Evolutionary conservation across 1,140 invertebrate genomes (phyloP).

Genomic region (Charaxes varanes): DNA sequence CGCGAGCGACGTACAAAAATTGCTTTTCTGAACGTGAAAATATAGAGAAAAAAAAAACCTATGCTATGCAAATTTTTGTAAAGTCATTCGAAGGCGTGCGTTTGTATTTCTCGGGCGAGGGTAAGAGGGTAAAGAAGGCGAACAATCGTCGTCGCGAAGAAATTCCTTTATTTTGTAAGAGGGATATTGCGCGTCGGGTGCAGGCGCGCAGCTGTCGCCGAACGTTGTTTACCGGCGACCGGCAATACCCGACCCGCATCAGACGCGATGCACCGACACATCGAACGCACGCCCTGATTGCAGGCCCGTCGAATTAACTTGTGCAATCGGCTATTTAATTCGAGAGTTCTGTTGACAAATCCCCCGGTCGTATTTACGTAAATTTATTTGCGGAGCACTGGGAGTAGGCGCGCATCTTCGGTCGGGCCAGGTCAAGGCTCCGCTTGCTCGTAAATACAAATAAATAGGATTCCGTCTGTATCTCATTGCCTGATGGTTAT

Average conservation of each 20-base stretch:
- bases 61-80: constrained; percentile 71
- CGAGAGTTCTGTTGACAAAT: constrained; percentile 22
- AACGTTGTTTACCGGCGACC: constrained; percentile 51
- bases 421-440: constrained; percentile 42
- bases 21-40: constrained; percentile 70
- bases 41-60: constrained; percentile 62
- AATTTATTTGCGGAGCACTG: constrained; percentile 22
- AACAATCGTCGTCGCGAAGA: constrained; percentile 64
- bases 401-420: constrained; percentile 26
- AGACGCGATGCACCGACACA: constrained; percentile 28
- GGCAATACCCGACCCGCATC: constrained; percentile 43
- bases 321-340: constrained; percentile 29
- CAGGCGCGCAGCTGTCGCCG: constrained; percentile 50
- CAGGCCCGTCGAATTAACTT: constrained; percentile 28
- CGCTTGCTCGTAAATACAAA: constrained; percentile 60
- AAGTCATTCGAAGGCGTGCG: constrained; percentile 69
- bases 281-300: constrained; percentile 35
- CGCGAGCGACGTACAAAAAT: constrained; percentile 69
- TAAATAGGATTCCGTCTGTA: constrained; percentile 52
- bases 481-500: constrained; percentile 59
- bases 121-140: constrained; percentile 63
- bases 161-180: constrained; percentile 66
- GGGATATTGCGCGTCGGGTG: constrained; percentile 70
- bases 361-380: constrained; percentile 23
- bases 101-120: constrained; percentile 67